Conservation (phyloP, 2,113 vertebrate species). For the Oriolus oriolus region DNA sequence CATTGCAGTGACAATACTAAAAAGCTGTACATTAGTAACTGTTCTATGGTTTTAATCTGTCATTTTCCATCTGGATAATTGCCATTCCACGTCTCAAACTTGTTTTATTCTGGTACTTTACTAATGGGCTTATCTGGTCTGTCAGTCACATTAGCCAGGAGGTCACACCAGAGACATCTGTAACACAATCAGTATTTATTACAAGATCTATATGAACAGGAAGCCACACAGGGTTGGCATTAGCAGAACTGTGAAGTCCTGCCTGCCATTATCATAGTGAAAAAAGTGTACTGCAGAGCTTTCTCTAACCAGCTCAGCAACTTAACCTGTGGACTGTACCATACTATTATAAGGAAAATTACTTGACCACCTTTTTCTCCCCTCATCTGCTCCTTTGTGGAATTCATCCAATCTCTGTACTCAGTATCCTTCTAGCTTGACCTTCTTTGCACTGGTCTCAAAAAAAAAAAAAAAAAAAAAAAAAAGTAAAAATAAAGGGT, state of each 20-base stretch:
- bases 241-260: background rate
- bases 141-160: background rate
- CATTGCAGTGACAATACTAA: background rate
- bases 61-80: background rate
- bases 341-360: background rate
- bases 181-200: background rate
- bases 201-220: background rate
- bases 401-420: background rate
- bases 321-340: background rate
- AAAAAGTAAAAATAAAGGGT: background rate
- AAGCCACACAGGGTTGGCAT: background rate
- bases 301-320: background rate
- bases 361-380: background rate
- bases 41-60: background rate
- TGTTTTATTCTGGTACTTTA: background rate
- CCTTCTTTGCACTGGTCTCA: background rate
- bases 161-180: background rate
- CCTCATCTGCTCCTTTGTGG: background rate
- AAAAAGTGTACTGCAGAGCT: background rate
- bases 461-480: background rate
- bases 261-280: background rate
- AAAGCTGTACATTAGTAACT: background rate
- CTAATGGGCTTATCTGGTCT: background rate
- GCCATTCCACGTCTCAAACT: background rate
- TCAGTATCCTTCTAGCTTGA: background rate